Base-by-base conservation (phyloP, 1,140 invertebrate genomes). In the Drosophila insularis region DNA sequence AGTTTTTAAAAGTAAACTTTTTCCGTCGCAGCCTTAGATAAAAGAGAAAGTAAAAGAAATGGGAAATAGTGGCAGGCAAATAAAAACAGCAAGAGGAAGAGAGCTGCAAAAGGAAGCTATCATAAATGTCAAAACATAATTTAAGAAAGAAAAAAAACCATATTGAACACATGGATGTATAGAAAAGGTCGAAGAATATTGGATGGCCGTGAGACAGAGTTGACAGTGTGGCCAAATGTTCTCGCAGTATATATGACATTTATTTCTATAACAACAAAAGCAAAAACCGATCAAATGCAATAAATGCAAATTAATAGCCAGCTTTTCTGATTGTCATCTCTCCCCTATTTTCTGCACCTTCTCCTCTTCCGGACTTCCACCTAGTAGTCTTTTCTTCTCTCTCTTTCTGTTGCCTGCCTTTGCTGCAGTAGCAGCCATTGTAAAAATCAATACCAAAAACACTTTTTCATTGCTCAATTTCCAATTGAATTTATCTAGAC, bases 31-130 rank as follows among this genome's bases (percentile, higher is more conserved):
- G 73, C 0, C 76, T 89, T 89, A 87, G 84, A 89, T 87, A 89
- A 87, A 87, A 84, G 84, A 87, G 84, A 87, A 87, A 87, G 84
- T 89, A 80, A 82, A 80, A 58, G 66, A 71, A 70, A 74, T 55
- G 79, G 81, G 77, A 86, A 73, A 68, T 59, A 40, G 72, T 46
- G 37, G 23, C 56, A 46, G 37, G 35, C 11, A 11, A 37, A 37
- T 13, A 13, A 11, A 54, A 43, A 68, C 27, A 61, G 55, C 60
- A 46, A 63, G 14, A 53, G 56, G 46, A 59, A 65, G 17, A 17
- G 11, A 37, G 10, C 35, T 46, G 14, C 43, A 14, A 35, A 32
- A 17, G 54, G 32, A 58, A 31, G 43, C n/a, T 23, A 27, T 71
- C 59, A 63, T 40, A 50, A 71, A 77, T 69, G 37, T 87, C 62